Evolutionary conservation across 2,888 invertebrate genomes (phyloP).

Genomic region (Clusia tigrina): DNA sequence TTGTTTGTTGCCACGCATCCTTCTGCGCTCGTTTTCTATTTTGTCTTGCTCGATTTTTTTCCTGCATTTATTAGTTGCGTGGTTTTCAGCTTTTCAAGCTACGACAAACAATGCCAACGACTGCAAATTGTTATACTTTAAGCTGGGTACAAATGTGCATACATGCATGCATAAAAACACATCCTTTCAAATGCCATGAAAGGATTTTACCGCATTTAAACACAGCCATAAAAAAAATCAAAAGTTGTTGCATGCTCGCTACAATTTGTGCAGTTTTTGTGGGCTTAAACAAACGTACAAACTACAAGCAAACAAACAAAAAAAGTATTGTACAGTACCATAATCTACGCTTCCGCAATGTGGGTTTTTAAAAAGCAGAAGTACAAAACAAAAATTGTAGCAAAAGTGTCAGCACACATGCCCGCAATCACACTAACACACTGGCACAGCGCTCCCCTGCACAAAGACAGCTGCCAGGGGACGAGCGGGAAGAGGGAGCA

Average conservation of each 20-base stretch:
- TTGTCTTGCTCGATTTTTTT: too few species aligned
- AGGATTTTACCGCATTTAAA: not conserved
- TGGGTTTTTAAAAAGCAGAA: not conserved
- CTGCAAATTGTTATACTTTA: not conserved
- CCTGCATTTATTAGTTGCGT: too few species aligned
- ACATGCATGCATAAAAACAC: conserved; percentile 13
- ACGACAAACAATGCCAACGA: not conserved
- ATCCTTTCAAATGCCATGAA: not conserved
- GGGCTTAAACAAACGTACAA: conserved; percentile 25
- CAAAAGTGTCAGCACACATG: conserved; percentile 3
- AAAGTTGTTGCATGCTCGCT: conserved; percentile 2
- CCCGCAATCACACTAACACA: not conserved
- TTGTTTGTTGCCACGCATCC: too few species aligned
- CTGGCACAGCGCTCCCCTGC: not conserved
- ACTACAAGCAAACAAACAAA: conserved; percentile 25
- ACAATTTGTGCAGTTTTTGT: not conserved
- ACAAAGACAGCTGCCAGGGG: too few species aligned
- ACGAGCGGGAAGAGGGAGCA: too few species aligned
- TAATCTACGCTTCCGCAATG: conserved; percentile 9
- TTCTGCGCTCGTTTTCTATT: too few species aligned
- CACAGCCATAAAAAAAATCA: not conserved
- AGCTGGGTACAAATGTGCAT: conserved; percentile 28
- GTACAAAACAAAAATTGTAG: not conserved
- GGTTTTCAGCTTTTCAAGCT: too few species aligned
- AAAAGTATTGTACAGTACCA: conserved; percentile 15